Percentiles rank a stretch among this genome's conserved stretches.
Conservation (phyloP, 2,113 vertebrate genomes). For the Platanista minor region DNA sequence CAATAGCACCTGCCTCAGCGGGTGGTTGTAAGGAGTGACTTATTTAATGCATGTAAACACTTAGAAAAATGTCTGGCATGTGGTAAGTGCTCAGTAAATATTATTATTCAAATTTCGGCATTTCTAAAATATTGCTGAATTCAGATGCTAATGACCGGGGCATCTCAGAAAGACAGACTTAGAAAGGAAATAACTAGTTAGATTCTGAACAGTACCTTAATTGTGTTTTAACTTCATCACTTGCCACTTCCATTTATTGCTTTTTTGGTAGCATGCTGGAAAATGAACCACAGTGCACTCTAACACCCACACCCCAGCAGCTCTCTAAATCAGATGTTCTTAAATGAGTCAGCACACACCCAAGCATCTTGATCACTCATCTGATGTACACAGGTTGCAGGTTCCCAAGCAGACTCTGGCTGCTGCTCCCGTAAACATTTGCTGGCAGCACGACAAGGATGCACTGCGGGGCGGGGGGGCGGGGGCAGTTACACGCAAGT, state of each 20-base stretch:
- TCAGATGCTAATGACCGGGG: neutral
- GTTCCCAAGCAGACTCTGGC: neutral
- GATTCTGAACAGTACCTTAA: neutral
- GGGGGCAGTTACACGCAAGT: neutral
- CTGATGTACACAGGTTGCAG: slow-evolving; percentile 14
- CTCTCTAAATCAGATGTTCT: slow-evolving; percentile 50
- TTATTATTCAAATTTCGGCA: neutral
- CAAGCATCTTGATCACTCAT: slow-evolving; percentile 52
- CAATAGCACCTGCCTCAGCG: neutral
- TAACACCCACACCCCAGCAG: slow-evolving; percentile 25
- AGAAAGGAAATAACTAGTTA: neutral
- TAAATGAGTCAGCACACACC: slow-evolving; percentile 77
- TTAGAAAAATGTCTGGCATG: neutral
- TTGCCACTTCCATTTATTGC: slow-evolving; percentile 38
- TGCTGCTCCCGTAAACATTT: neutral
- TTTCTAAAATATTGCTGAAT: neutral
- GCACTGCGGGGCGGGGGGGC: neutral
- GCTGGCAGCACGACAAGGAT: neutral
- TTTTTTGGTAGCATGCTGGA: slow-evolving; percentile 57
- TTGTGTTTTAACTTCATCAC: slow-evolving; percentile 9
- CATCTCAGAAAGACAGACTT: neutral
- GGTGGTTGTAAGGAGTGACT: neutral
- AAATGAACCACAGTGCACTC: slow-evolving; percentile 49
- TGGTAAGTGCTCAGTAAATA: neutral
- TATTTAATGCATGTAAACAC: neutral